Evolutionary conservation across 2,888 invertebrate genomes (phyloP), one percentile per base, ranked within the genome.

Genomic region (Sphaeridia pumilis): DNA sequence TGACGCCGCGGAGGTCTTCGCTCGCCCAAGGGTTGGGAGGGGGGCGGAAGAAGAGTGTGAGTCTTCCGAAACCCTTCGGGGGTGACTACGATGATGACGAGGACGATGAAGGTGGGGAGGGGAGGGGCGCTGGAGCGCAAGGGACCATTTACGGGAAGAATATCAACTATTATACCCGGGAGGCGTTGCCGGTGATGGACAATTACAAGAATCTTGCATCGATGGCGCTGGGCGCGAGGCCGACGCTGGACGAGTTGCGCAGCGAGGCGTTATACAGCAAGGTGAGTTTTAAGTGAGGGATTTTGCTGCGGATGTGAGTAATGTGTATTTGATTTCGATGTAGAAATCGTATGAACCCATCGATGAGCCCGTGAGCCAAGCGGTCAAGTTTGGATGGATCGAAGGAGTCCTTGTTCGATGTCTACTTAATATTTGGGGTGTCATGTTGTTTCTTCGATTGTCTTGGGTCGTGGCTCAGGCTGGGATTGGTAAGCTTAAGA

Each of bases 401-500:
- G 63, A 65, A 52, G 64, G 64, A 21, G 61, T 64, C 14, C 59
- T 64, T 35, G 63, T 65, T 3, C 48, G 64, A 53, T 78, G 78
- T 68, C 69, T 78, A 43, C 70, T 78, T 27, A 66, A 66, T 48
- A 66, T 66, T 52, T 78, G 76, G 72, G 77, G 78, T 49, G 78
- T 78, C 57, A 78, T 78, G 76, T 69, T 78, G 48, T 78, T 79
- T 65, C 69, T 77, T 52, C 72, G 77, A 26, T 67, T 78, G 60
- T 74, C 76, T 12, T 78, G 78, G 78, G 76, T 78, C 14, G 74
- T 76, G 4, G 78, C 74, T 12, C 74, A 76, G 65, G 72, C 76
- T 22, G 76, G 76, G 46, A 64, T 67, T 17, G 53, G 56, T 56
- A 50, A 52, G 22, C 44, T 31, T 7, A 31, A 31, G 14, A n/a